Percentiles rank a stretch among this genome's conserved stretches.
These are phyloP conservation scores for Bradypus variegatus DNA, from an alignment of 2,797 vertebrate species.

Conservation along the genomic window DNA sequence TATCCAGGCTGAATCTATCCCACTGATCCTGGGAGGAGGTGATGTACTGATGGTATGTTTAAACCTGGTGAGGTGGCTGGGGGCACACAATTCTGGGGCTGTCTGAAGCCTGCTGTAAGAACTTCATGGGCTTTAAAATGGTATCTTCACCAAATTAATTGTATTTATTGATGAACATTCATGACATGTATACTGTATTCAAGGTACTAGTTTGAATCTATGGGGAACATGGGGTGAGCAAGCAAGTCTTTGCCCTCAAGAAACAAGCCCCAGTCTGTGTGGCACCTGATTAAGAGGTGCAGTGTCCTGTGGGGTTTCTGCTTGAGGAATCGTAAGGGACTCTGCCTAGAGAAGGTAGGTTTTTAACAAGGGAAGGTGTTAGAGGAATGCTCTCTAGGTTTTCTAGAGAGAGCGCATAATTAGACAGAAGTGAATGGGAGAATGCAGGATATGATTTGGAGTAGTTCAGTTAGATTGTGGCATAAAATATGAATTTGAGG, in stretches of 20 bases:
- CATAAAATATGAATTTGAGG: neutral
- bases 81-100: neutral
- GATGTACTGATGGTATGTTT: slow-evolving; percentile 94
- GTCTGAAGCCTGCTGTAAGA: neutral
- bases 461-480: neutral
- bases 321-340: neutral
- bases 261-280: neutral
- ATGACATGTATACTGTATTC: neutral
- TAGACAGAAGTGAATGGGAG: neutral
- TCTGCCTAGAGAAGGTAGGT: neutral
- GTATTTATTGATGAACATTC: neutral
- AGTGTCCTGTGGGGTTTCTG: fast-evolving
- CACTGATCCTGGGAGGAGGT: slow-evolving; percentile 93
- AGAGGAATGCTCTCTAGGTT: neutral
- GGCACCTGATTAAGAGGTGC: neutral
- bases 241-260: neutral
- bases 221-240: neutral
- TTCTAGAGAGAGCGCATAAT: neutral
- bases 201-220: neutral
- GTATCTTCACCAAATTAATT: neutral
- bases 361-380: neutral
- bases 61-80: neutral
- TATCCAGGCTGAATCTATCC: slow-evolving; percentile 97
- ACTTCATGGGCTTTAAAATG: neutral
- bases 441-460: neutral